Conservation (phyloP, 2,113 vertebrate species). For the Phocoena sinus region DNA sequence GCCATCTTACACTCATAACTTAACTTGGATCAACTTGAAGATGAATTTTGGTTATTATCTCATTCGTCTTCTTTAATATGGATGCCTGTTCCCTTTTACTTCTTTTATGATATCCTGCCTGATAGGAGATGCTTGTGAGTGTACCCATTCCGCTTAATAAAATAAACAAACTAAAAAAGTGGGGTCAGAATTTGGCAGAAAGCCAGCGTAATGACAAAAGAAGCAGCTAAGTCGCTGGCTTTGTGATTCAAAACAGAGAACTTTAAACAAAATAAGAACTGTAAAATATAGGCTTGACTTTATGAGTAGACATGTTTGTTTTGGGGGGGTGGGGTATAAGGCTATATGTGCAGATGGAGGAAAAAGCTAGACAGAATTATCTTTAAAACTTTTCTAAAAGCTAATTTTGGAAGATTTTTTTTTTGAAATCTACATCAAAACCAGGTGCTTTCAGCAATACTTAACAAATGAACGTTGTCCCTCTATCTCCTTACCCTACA, state of each 20-base stretch:
- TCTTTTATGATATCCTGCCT: not conserved
- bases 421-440: slow-evolving; percentile 25
- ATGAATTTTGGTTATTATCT: slow-evolving; percentile 1
- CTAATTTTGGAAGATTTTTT: slow-evolving; percentile 23
- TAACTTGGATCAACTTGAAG: not conserved
- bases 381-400: slow-evolving; percentile 12
- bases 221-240: slow-evolving; percentile 1
- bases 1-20: not conserved
- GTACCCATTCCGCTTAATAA: not conserved
- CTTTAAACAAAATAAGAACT: slow-evolving; percentile 32
- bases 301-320: not conserved
- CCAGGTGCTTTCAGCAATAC: not conserved
- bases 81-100: not conserved
- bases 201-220: slow-evolving; percentile 33
- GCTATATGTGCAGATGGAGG: not conserved
- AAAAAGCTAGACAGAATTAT: slow-evolving; percentile 31
- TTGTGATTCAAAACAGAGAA: slow-evolving; percentile 49
- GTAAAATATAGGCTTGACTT: not conserved
- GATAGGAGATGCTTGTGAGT: not conserved
- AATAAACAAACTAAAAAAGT: not conserved
- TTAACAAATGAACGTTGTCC: not conserved
- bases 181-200: slow-evolving; percentile 7
- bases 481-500: not conserved
- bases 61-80: not conserved
- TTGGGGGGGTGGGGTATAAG: not conserved